Percentiles rank a stretch among this genome's conserved stretches.
phyloP scores from a whole-genome alignment of 2,113 vertebrate species.

The Carassius gibelio region DNA sequence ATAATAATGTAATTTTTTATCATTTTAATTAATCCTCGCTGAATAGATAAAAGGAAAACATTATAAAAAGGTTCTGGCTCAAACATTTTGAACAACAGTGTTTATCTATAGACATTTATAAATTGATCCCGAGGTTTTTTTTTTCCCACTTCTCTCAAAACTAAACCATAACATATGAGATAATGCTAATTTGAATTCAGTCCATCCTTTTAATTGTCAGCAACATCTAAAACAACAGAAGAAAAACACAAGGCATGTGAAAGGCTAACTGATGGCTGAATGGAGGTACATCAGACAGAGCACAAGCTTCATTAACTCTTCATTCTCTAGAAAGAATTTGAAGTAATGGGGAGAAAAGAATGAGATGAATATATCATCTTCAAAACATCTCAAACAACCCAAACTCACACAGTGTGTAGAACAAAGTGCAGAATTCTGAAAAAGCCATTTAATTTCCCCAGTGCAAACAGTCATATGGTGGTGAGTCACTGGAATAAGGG shows the following conservation, averaged over 20 bases:
- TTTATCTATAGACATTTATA: neutral
- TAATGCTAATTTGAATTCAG: neutral
- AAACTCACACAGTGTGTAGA: conserved; percentile 25
- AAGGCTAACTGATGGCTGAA: conserved; percentile 7
- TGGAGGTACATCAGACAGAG: conserved; percentile 11
- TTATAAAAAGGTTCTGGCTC: neutral
- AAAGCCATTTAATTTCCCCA: conserved; percentile 28
- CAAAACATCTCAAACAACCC: conserved; percentile 28
- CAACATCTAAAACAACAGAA: neutral
- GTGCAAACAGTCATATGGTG: conserved; percentile 5
- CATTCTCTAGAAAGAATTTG: conserved; percentile 17
- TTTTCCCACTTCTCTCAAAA: neutral
- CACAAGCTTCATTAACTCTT: neutral
- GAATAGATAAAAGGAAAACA: neutral
- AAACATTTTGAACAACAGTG: neutral
- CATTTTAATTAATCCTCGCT: neutral
- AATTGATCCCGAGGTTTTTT: neutral
- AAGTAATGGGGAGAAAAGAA: conserved; percentile 34
- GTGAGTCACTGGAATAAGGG: neutral
- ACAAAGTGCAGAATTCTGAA: conserved; percentile 28
- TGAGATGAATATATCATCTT: conserved; percentile 11
- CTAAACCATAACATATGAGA: no score
- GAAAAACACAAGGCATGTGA: neutral
- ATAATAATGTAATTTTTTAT: neutral
- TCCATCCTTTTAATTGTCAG: neutral